Conservation (phyloP, 1,140 invertebrate species). For the Zaprionus inermis region DNA sequence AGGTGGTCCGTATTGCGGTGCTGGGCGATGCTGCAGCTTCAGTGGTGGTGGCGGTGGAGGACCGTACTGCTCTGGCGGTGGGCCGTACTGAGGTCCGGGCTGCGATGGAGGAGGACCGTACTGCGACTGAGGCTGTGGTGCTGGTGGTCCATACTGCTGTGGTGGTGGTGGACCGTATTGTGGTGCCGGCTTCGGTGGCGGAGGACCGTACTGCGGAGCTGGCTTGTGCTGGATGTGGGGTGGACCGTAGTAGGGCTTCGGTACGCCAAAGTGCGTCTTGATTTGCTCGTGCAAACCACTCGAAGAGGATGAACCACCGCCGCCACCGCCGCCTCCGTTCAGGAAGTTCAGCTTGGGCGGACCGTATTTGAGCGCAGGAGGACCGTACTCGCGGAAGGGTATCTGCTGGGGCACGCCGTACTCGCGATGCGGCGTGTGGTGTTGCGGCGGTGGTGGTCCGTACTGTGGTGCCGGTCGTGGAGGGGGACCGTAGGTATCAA, state of each 20-base stretch:
- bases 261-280: slow-evolving; percentile 78
- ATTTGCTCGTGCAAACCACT: slow-evolving; percentile 72
- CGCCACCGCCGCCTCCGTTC: slow-evolving; percentile 81
- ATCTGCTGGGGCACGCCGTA: slow-evolving; percentile 80
- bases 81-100: slow-evolving; percentile 38
- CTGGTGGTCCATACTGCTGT: slow-evolving; percentile 84
- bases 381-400: slow-evolving; percentile 76
- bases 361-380: slow-evolving; percentile 74
- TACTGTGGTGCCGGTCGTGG: slow-evolving; percentile 81
- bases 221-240: slow-evolving; percentile 83
- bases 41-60: slow-evolving; percentile 84
- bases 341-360: slow-evolving; percentile 74
- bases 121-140: slow-evolving; percentile 67
- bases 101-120: slow-evolving; percentile 84
- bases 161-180: slow-evolving; percentile 60
- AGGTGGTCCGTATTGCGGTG: slow-evolving; percentile 84
- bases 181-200: slow-evolving; percentile 66
- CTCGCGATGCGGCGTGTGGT: slow-evolving; percentile 81
- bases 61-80: slow-evolving; percentile 43
- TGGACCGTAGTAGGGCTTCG: slow-evolving; percentile 84
- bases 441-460: slow-evolving; percentile 81
- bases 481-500: slow-evolving; percentile 64
- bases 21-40: slow-evolving; percentile 84
- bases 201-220: slow-evolving; percentile 81
- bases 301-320: slow-evolving; percentile 14